phyloP scores from a whole-genome alignment of 2,113 vertebrate genomes.

The Lampris megalopsis region DNA sequence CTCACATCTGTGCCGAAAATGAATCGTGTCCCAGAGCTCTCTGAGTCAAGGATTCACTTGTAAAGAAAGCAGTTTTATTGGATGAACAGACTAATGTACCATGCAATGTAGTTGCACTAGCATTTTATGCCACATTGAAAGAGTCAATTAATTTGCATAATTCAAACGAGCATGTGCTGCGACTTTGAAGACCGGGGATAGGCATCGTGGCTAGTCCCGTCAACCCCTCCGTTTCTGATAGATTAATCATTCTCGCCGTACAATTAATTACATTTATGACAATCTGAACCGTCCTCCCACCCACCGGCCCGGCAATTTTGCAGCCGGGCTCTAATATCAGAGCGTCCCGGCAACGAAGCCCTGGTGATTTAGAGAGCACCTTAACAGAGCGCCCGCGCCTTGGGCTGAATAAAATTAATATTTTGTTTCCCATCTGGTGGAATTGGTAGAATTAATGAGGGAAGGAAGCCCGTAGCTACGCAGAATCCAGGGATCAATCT shows the following conservation, averaged over 20 bases:
- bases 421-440: slow-evolving; percentile 99
- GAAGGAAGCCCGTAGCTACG: slow-evolving; percentile 90
- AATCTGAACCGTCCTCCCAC: slow-evolving; percentile 94
- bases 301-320: slow-evolving; percentile 89
- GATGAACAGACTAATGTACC: slow-evolving; percentile 99
- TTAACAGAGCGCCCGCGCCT: slow-evolving; percentile 93
- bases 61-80: slow-evolving; percentile 93
- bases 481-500: slow-evolving; percentile 90
- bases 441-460: slow-evolving; percentile 99
- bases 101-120: slow-evolving; percentile 95
- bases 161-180: slow-evolving; percentile 92
- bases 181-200: slow-evolving; percentile 93
- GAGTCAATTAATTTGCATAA: slow-evolving; percentile 99
- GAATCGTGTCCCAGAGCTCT: slow-evolving; percentile 86
- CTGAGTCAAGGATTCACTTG: slow-evolving; percentile 86
- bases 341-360: slow-evolving; percentile 85
- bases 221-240: slow-evolving; percentile 88
- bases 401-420: slow-evolving; percentile 99
- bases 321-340: slow-evolving; percentile 90
- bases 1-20: slow-evolving; percentile 86
- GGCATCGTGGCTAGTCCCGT: slow-evolving; percentile 85
- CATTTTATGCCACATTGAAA: slow-evolving; percentile 99
- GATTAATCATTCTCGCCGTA: slow-evolving; percentile 96
- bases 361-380: slow-evolving; percentile 95
- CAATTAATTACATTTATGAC: slow-evolving; percentile 99